Conservation (phyloP, 2,888 invertebrate species). For the Malacosoma neustria region DNA sequence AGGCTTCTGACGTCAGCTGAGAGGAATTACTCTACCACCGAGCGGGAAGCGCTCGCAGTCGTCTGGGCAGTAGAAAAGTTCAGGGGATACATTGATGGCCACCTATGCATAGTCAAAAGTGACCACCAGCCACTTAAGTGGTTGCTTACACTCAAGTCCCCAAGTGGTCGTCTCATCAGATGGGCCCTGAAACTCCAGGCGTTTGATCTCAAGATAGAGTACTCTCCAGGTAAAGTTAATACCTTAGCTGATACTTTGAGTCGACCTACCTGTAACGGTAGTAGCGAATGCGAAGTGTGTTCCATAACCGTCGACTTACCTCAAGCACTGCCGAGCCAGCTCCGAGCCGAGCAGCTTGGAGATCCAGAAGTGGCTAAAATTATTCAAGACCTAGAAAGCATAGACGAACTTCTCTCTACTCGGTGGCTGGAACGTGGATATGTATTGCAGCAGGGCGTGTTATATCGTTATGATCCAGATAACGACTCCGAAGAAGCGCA, state of each 20-base stretch:
- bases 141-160: constrained; percentile 8
- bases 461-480: constrained; percentile 5
- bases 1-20: constrained; percentile 21
- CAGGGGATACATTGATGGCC: constrained; percentile 17
- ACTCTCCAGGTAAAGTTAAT: constrained; percentile 10
- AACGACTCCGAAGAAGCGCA: constrained; percentile 6
- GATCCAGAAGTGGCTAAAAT: constrained; percentile 5
- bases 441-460: constrained; percentile 6
- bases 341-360: constrained; percentile 6
- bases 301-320: constrained; percentile 2
- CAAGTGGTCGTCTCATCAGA: constrained; percentile 10
- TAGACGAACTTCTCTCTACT: background rate
- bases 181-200: constrained; percentile 12
- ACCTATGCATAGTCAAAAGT: constrained; percentile 5
- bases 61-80: constrained; percentile 14
- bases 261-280: constrained; percentile 9
- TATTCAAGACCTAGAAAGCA: constrained; percentile 5
- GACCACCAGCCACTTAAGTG: constrained; percentile 13
- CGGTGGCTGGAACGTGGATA: constrained; percentile 10
- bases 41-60: constrained; percentile 12
- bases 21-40: constrained; percentile 29
- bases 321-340: constrained; percentile 1
- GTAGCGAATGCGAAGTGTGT: constrained; percentile 1
- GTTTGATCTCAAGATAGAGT: constrained; percentile 9
- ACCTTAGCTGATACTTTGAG: constrained; percentile 12